Base-by-base conservation (phyloP, 2,888 invertebrate species). In the Bedellia somnulentella region DNA sequence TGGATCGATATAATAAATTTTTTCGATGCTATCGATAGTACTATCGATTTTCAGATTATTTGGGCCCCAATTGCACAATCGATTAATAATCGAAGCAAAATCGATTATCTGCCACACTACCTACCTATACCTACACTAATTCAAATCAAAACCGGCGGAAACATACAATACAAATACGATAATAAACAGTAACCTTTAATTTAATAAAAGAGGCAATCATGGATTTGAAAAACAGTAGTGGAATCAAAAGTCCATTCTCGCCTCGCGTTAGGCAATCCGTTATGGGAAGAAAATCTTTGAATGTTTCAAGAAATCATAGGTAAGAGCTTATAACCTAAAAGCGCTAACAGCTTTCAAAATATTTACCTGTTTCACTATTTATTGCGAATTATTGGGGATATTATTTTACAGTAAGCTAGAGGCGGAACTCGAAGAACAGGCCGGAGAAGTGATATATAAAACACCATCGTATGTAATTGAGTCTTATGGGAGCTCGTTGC, bases 401-500 rank as follows among this genome's bases (percentile, higher is more conserved):
- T 9, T 18, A 6, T 18, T 18, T 18, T 6, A 18, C 18, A 18
- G 13, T 5, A 9, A 5, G 12, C 85, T 1, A 81, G 87, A 11
- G 86, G 90, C 60, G 77, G 91, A 5, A 80, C 93, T 24, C 82
- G 86, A 43, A 86, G 89, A 44, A 86, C 89, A 1, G n/a, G n/a
- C 85, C 1, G 81, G 87, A 11, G 86, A 90, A 60, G 77, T 91
- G 5, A 80, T 93, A 24, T 82, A 86, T 44, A 86, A 89, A 44
- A 86, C 89, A 1, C 80, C 85, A 13, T 79, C 79, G 41, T 86
- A 87, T 49, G 78, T 82, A 10, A 81, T 92, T 0, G 91, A 93
- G 56, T 84, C 82, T 31, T 93, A 84, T 68, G 93, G 93, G 1
- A 77, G 84, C 15, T 82, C 91, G 2, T 57, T 93, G 25, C 94